Evolutionary conservation across 2,113 vertebrate genomes (phyloP).

Genomic region (Microcebus lehilahytsara): DNA sequence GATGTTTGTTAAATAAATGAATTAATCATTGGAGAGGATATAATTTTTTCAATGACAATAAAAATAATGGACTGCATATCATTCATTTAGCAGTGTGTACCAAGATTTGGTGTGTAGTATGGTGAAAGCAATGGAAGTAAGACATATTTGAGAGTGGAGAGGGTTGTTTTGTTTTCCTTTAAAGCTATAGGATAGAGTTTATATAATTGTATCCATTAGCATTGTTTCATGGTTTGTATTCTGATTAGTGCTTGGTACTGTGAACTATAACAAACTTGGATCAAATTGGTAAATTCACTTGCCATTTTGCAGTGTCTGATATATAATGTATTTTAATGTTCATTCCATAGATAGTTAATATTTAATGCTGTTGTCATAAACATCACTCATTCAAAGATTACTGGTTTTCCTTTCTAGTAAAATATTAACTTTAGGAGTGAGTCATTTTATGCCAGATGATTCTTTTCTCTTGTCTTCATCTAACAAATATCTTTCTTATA

Average conservation of each 20-base stretch:
- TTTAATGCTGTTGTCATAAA: not conserved
- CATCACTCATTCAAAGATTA: not conserved
- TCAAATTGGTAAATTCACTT: not conserved
- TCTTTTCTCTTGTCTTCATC: not conserved
- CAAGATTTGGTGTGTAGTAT: not conserved
- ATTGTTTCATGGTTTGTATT: not conserved
- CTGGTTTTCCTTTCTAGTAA: not conserved
- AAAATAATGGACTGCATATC: not conserved
- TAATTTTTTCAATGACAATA: not conserved
- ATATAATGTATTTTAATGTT: not conserved
- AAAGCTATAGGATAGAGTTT: not conserved
- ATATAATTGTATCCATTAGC: not conserved
- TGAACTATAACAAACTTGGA: not conserved
- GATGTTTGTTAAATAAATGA: not conserved
- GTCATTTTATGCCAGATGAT: not conserved
- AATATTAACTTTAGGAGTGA: slow-evolving; percentile 28
- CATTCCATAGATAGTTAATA: not conserved
- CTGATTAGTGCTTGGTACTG: not conserved
- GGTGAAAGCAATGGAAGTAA: not conserved
- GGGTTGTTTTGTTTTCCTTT: not conserved
- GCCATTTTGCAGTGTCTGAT: not conserved
- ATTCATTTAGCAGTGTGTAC: not conserved
- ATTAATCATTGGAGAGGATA: not conserved
- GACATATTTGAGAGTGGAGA: not conserved
- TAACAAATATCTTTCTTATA: not conserved